phyloP scores from a whole-genome alignment of 2,888 invertebrate species.

The Dorcus parallelipipedus region DNA sequence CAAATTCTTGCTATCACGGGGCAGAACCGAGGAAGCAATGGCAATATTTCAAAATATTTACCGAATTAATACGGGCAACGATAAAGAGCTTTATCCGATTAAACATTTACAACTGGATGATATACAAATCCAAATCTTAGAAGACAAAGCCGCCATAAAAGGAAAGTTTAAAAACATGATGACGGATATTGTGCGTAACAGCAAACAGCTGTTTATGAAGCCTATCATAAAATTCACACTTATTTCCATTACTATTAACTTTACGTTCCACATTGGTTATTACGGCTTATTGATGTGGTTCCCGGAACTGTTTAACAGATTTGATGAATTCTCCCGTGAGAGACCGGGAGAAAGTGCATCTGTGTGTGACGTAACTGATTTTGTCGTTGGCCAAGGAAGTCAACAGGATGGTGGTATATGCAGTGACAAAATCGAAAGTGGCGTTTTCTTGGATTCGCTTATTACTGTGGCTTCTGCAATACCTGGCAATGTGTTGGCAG shows the following conservation, averaged over 20 bases:
- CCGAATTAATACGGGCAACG: constrained; percentile 74
- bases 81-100: constrained; percentile 73
- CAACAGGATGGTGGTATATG: constrained; percentile 60
- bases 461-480: constrained; percentile 84
- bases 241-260: constrained; percentile 85
- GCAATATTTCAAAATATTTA: constrained; percentile 80
- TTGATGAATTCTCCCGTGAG: constrained; percentile 72
- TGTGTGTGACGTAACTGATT: constrained; percentile 75
- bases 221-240: constrained; percentile 80
- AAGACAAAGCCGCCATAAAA: constrained; percentile 54
- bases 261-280: constrained; percentile 92
- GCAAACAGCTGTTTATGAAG: constrained; percentile 74
- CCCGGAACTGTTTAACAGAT: constrained; percentile 89
- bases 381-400: constrained; percentile 65
- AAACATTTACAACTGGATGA: constrained; percentile 65
- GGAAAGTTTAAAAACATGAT: constrained; percentile 72
- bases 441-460: constrained; percentile 81
- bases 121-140: constrained; percentile 33
- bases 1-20: constrained; percentile 78
- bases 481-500: constrained; percentile 81
- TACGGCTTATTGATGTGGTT: constrained; percentile 98
- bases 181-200: constrained; percentile 74
- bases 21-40: constrained; percentile 76
- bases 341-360: constrained; percentile 65
- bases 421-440: constrained; percentile 68